These are phyloP conservation scores for Callosobruchus maculatus DNA, from an alignment of 2,888 invertebrate species.

Conservation along the genomic window DNA sequence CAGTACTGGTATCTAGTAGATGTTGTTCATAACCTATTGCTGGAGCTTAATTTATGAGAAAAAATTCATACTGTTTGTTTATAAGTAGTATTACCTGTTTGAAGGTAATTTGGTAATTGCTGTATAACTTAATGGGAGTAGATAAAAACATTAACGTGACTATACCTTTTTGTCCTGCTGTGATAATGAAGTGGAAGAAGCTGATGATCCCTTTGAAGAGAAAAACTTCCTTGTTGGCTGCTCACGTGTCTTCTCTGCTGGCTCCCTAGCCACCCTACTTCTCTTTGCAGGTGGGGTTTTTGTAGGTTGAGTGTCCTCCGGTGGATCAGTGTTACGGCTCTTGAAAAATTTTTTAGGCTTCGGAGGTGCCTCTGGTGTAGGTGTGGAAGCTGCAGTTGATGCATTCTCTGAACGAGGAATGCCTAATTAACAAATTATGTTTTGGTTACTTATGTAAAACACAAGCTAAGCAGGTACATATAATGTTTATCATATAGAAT, in stretches of 20 bases:
- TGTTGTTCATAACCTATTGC: no score
- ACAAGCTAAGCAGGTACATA: no score
- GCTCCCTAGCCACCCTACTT: slow-evolving; percentile 21
- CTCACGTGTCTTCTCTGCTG: slow-evolving; percentile 22
- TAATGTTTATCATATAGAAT: no score
- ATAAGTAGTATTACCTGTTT: no score
- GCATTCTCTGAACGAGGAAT: slow-evolving; percentile 25
- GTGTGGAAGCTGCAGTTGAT: slow-evolving; percentile 9
- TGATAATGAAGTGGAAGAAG: neutral
- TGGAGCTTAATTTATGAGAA: no score
- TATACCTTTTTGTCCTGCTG: slow-evolving; percentile 13
- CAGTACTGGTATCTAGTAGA: no score
- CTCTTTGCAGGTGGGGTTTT: slow-evolving; percentile 31
- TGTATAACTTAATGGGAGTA: no score
- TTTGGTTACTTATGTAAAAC: no score
- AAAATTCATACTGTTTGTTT: no score
- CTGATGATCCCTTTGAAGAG: slow-evolving; percentile 37
- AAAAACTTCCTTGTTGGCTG: slow-evolving; percentile 41
- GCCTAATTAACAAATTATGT: slow-evolving; percentile 10
- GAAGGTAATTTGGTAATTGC: no score
- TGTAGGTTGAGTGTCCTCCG: slow-evolving; percentile 44
- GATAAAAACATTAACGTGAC: no score
- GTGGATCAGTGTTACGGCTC: slow-evolving; percentile 69
- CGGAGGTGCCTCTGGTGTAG: slow-evolving; percentile 43
- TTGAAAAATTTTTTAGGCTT: slow-evolving; percentile 91